These are phyloP conservation scores for Thecocarcelia acutangulata DNA, from an alignment of 2,888 invertebrate species.

Conservation along the genomic window DNA sequence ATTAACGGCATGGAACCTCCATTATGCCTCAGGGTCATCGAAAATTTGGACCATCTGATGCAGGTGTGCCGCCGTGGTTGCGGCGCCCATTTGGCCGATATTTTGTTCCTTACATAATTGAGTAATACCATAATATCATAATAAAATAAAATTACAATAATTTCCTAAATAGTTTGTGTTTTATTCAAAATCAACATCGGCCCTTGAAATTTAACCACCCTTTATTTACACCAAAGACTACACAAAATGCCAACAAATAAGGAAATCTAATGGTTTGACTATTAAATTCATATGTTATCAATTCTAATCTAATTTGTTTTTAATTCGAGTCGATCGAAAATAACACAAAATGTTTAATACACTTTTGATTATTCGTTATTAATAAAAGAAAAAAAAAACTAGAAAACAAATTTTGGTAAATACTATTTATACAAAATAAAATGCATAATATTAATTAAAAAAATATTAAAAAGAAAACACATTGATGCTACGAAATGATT, in stretches of 20 bases:
- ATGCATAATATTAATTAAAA: slow-evolving; percentile 43
- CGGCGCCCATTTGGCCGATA: too few species aligned
- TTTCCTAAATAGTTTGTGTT: too few species aligned
- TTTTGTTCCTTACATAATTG: too few species aligned
- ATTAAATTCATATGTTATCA: slow-evolving; percentile 42
- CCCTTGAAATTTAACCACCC: too few species aligned
- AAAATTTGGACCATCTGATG: too few species aligned
- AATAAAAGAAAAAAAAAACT: slow-evolving; percentile 1
- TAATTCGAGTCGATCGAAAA: slow-evolving; percentile 36
- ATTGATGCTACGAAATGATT: too few species aligned
- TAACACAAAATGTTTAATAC: slow-evolving; percentile 41
- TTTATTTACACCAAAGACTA: neutral
- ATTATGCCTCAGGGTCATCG: too few species aligned
- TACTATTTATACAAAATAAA: neutral
- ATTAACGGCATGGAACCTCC: too few species aligned
- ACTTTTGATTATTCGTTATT: slow-evolving; percentile 42
- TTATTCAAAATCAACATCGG: too few species aligned
- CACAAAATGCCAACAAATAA: slow-evolving; percentile 3
- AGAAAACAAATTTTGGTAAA: slow-evolving; percentile 15
- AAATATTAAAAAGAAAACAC: slow-evolving; percentile 34
- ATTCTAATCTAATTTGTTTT: slow-evolving; percentile 65
- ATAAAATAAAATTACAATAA: too few species aligned
- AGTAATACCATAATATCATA: too few species aligned
- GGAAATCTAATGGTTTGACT: neutral
- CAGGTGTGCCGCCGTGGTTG: too few species aligned